Evolutionary conservation across 2,888 invertebrate species (phyloP).

Genomic region (Teleogryllus oceanicus): DNA sequence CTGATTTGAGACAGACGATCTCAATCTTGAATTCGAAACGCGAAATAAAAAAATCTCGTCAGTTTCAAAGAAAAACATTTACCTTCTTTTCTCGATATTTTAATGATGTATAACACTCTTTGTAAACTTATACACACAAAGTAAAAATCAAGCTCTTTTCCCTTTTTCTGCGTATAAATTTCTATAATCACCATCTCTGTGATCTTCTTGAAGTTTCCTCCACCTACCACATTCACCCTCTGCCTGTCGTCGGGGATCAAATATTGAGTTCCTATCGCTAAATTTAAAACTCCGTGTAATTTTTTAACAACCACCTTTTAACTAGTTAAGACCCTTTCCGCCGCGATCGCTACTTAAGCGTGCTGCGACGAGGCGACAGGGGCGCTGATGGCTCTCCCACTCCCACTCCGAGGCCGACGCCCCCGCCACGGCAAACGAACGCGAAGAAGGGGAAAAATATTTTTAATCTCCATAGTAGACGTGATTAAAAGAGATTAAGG

Average conservation of each 20-base stretch:
- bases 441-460: slow-evolving; percentile 41
- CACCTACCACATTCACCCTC: not conserved
- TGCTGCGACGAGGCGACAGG: not conserved
- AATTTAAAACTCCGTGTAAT: slow-evolving; percentile 25
- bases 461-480: slow-evolving; percentile 46
- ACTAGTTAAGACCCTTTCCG: slow-evolving; percentile 31
- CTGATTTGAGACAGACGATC: not conserved
- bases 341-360: slow-evolving; percentile 22
- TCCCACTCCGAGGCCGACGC: not conserved
- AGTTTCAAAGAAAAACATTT: not conserved
- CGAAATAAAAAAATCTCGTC: not conserved
- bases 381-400: not conserved
- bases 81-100: not conserved
- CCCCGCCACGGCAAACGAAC: slow-evolving; percentile 39
- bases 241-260: not conserved
- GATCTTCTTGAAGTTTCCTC: slow-evolving; percentile 18
- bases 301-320: slow-evolving; percentile 29
- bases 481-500: slow-evolving; percentile 43
- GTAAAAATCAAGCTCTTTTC: slow-evolving; percentile 3
- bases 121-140: slow-evolving; percentile 11
- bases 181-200: slow-evolving; percentile 11
- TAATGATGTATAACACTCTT: not conserved
- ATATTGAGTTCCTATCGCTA: slow-evolving; percentile 22
- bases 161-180: slow-evolving; percentile 20
- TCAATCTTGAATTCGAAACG: not conserved